Base-by-base conservation (phyloP, 2,797 vertebrate genomes). In the Percopsis omiscomaycus region DNA sequence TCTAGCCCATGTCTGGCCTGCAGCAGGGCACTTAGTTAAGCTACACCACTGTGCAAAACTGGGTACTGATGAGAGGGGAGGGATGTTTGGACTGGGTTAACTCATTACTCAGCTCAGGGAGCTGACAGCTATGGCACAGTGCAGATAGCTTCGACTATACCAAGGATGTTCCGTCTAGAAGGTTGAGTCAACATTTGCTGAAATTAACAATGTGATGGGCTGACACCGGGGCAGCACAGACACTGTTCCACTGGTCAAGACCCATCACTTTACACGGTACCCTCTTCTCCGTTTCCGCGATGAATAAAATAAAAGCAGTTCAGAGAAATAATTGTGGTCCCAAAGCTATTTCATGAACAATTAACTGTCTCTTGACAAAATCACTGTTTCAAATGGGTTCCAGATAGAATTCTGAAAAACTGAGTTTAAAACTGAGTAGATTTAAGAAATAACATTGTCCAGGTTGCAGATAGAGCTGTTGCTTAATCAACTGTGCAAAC, bases 21-120 rank as follows among this genome's bases (percentile, higher is more conserved):
- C 68, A 81, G 72, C 64, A 77, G 71, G 75, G 73, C 59, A 84
- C 59, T 71, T 54, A 42, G 49, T 56, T 59, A 74, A 69, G 65
- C 66, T 80, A 65, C 69, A 78, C 71, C 61, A 78, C 79, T 80
- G 78, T 80, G 88, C 94, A 97, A 87, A 42, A 42, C 94, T 85
- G 94, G 53, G 42, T 54, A 61, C 59, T 2, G 29, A 55, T 55
- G n/a, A 9, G n/a, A 28, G 51, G 61, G 55, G 42, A 42, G 6
- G 37, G 37, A 42, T 42, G 37, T 42, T 59, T 59, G 49, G 56
- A 16, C 54, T 71, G 58, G 69, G 47, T 27, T 30, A 56, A 71
- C 66, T 15, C 46, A 16, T 28, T 68, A 48, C 52, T 74, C 11
- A 59, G 15, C 49, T 48, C 66, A 52, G 54, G 30, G 27, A 50